Evolutionary conservation across 2,797 vertebrate genomes (phyloP), one percentile per base, ranked within the genome.

Genomic region (Anguilla megastoma): DNA sequence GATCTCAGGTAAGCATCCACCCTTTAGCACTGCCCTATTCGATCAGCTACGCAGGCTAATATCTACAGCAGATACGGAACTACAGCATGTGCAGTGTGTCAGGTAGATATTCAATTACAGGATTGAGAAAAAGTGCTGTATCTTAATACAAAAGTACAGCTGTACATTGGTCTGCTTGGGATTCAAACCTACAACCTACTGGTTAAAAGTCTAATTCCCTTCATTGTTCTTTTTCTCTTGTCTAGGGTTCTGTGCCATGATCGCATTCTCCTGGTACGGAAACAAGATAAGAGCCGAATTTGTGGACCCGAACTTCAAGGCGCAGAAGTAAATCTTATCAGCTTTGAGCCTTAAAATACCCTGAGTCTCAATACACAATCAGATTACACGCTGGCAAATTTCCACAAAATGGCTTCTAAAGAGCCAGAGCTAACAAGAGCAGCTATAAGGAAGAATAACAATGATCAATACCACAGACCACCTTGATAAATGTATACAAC

Each of bases 211-310:
- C 6, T 2, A 24, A 63, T 63, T 63, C 4, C 52, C 58, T 63
- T 66, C 24, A 66, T 16, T 48, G 3, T 71, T 58, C 0, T 91
- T 7, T 18, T 86, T 50, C 84, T 10, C 86, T 88, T 41, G 92
- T 93, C 84, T 88, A 97, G 96, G 97, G n/a, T 24, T 96, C 89
- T 96, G 93, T 80, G 92, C 95, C 9, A 93, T 96, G 94, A 50
- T 94, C 80, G 93, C 96, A 52, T 96, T 93, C 89, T 97, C 96
- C 5, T 95, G 92, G 86, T 97, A 95, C 87, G 97, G 94, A 56
- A 91, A 96, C 90, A 96, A 92, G 93, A 91, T 96, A 45, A 92
- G 93, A 86, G 33, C 90, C 0, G 95, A 96, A 90, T 96, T 97
- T 91, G 90, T 95, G 48, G 90, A 97, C 90, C 94, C 93, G 0